phyloP scores from a whole-genome alignment of 2,888 invertebrate species.

The Meiosimyza platycephala region DNA sequence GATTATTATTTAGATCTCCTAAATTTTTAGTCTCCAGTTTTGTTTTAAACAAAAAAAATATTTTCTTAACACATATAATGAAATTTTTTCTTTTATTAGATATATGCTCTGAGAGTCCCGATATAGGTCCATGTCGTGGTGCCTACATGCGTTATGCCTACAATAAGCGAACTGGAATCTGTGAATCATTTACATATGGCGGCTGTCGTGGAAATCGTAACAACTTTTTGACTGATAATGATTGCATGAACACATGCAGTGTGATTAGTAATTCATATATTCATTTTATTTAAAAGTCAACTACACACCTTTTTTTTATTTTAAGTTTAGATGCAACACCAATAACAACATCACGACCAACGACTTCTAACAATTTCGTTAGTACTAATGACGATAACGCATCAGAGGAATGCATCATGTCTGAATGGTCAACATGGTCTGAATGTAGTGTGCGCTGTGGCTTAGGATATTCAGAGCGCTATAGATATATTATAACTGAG shows the following conservation, averaged over 20 bases:
- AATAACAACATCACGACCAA: conserved; percentile 37
- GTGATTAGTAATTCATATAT: conserved; percentile 38
- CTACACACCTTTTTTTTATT: not conserved
- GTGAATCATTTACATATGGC: conserved; percentile 89
- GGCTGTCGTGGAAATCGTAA: conserved; percentile 92
- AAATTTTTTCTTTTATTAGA: conserved; percentile 69
- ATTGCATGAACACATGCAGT: conserved; percentile 79
- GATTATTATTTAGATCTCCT: not conserved
- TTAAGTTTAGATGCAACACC: conserved; percentile 11
- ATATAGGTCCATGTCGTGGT: conserved; percentile 89
- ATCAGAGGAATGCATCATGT: conserved; percentile 77
- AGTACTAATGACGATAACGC: conserved; percentile 43
- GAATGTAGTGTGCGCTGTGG: conserved; percentile 86
- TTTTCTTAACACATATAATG: not conserved
- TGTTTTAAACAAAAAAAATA: no score
- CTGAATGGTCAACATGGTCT: conserved; percentile 87
- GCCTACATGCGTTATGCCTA: conserved; percentile 90
- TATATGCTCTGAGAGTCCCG: conserved; percentile 83
- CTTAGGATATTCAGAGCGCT: conserved; percentile 75
- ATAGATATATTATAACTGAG: conserved; percentile 58
- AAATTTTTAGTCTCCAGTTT: not conserved
- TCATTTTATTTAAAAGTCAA: not conserved
- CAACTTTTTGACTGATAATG: conserved; percentile 85
- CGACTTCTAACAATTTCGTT: conserved; percentile 34
- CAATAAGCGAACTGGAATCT: conserved; percentile 78